Evolutionary conservation across 2,797 vertebrate genomes (phyloP).

Genomic region (Gymnoscopelus microlampas): DNA sequence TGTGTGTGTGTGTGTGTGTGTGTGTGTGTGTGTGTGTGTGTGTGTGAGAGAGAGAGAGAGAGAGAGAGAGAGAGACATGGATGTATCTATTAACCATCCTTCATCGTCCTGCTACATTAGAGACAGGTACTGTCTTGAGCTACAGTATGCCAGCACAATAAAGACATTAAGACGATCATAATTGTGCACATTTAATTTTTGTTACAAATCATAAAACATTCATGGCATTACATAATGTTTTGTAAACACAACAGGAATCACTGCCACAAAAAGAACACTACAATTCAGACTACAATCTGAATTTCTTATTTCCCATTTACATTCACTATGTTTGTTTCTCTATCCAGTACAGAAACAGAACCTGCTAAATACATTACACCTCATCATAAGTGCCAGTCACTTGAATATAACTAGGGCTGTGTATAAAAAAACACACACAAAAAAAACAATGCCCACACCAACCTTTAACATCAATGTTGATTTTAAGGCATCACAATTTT

Average conservation of each 20-base stretch:
- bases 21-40: not conserved
- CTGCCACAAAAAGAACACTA: constrained; percentile 4
- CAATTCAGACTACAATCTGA: no score
- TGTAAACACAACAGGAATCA: not conserved
- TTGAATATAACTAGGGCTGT: no score
- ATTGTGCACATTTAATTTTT: constrained; percentile 37
- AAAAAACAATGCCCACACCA: no score
- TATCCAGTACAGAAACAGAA: constrained; percentile 18
- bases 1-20: not conserved
- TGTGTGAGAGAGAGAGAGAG: not conserved
- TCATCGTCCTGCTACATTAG: constrained; percentile 17
- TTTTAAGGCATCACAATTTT: no score
- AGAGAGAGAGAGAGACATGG: not conserved
- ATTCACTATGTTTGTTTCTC: constrained; percentile 34
- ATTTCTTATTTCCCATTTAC: constrained; percentile 26
- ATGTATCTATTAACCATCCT: constrained; percentile 31
- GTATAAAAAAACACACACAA: no score
- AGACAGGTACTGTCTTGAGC: constrained; percentile 35
- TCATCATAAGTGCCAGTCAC: constrained; percentile 6
- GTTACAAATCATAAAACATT: constrained; percentile 18
- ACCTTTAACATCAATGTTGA: no score
- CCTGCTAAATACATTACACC: constrained; percentile 7
- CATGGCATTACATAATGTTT: constrained; percentile 1
- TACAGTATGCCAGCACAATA: constrained; percentile 45
- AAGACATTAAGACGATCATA: constrained; percentile 32